These are phyloP conservation scores for Globia sparganii DNA, from an alignment of 2,888 invertebrate species.

Conservation along the genomic window DNA sequence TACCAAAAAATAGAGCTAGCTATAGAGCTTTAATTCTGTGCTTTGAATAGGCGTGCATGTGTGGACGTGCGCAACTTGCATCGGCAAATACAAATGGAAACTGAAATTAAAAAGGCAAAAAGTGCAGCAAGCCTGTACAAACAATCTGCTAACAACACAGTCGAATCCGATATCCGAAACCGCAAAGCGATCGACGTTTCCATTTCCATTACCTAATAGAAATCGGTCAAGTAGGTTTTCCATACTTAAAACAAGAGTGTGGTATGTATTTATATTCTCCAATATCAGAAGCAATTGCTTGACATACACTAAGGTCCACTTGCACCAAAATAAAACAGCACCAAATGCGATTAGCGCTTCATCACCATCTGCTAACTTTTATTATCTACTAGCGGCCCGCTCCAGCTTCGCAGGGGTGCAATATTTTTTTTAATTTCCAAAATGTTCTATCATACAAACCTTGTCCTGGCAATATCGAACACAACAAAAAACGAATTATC, in stretches of 20 bases:
- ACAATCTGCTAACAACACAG: slow-evolving; percentile 22
- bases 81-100: slow-evolving; percentile 26
- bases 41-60: not conserved
- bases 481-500: too few relatives aligned
- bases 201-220: slow-evolving; percentile 41
- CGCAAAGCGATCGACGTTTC: slow-evolving; percentile 36
- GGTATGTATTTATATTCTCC: not conserved
- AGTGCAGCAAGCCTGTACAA: slow-evolving; percentile 13
- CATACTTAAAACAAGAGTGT: not conserved
- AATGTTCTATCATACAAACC: too few relatives aligned
- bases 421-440: too few relatives aligned
- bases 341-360: not conserved
- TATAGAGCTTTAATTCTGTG: not conserved
- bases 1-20: too few relatives aligned
- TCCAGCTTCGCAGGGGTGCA: too few relatives aligned
- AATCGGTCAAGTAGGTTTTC: slow-evolving; percentile 40
- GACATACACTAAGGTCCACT: not conserved
- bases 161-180: slow-evolving; percentile 41
- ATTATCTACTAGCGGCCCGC: too few relatives aligned
- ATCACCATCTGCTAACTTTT: too few relatives aligned
- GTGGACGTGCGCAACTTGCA: too few relatives aligned
- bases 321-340: not conserved
- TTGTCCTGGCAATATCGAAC: too few relatives aligned
- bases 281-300: not conserved
- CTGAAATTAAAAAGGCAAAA: slow-evolving; percentile 35